phyloP scores from a whole-genome alignment of 2,888 invertebrate species.

The Thymelicus sylvestris region DNA sequence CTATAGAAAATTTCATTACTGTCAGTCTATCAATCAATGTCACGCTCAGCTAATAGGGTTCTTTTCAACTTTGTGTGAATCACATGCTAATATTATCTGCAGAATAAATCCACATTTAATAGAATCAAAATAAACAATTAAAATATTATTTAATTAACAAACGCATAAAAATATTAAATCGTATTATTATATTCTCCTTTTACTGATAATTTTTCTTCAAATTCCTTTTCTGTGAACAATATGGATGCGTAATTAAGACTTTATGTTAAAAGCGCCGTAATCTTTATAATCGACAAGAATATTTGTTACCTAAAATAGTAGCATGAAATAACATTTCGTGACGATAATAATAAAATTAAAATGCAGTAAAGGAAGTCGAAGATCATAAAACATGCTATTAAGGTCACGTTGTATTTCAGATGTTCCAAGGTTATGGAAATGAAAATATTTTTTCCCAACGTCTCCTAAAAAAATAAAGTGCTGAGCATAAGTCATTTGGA shows the following conservation, averaged over 20 bases:
- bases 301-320: neutral
- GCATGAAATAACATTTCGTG: neutral
- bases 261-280: neutral
- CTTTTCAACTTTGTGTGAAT: constrained; percentile 7
- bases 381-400: constrained; percentile 15
- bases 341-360: constrained; percentile 24
- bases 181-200: too few relatives aligned
- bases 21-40: constrained; percentile 23
- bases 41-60: neutral
- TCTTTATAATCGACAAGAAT: neutral
- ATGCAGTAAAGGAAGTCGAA: constrained; percentile 13
- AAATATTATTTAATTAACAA: too few relatives aligned
- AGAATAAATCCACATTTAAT: neutral
- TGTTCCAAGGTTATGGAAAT: constrained; percentile 27
- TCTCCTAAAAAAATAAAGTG: constrained; percentile 29
- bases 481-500: constrained; percentile 32
- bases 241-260: too few relatives aligned
- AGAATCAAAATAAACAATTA: too few relatives aligned
- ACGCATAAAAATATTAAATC: too few relatives aligned
- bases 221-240: too few relatives aligned
- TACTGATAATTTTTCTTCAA: too few relatives aligned
- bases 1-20: constrained; percentile 12
- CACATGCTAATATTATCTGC: neutral
- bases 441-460: constrained; percentile 24
- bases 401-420: constrained; percentile 16